A percentile compares a stretch with the other conserved stretches of the same genome.
Evolutionary conservation across 2,797 vertebrate genomes (phyloP).

Genomic region (Craterocephalus amniculus): DNA sequence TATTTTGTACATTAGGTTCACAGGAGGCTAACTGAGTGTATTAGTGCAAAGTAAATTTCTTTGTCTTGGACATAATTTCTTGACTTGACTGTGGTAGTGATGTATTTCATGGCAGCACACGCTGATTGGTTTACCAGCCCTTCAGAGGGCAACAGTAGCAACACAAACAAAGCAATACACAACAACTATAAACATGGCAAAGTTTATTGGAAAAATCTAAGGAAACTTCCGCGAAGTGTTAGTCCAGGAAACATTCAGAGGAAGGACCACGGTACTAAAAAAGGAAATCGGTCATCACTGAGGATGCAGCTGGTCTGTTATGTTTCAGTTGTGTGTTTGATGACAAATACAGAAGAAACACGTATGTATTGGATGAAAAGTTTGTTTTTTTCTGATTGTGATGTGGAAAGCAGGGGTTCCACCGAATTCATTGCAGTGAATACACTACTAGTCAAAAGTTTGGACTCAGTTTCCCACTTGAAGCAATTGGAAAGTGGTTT

Average conservation of each 20-base stretch:
- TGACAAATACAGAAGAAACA: slow-evolving; percentile 31
- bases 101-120: background rate
- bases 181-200: background rate
- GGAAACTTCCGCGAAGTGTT: background rate
- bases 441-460: background rate
- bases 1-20: background rate
- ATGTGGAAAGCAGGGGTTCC: background rate
- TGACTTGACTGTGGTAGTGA: background rate
- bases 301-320: background rate
- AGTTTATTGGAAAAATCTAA: background rate
- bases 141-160: background rate
- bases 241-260: background rate
- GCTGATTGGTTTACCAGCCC: background rate
- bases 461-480: background rate
- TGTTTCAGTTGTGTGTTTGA: background rate
- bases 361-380: slow-evolving; percentile 25
- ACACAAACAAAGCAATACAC: background rate
- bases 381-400: slow-evolving; percentile 21
- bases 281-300: background rate
- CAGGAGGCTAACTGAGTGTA: background rate
- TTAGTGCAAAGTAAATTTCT: background rate
- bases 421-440: background rate
- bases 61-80: background rate
- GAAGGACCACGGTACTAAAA: background rate
- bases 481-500: background rate